Base-by-base conservation (phyloP, 2,797 vertebrate genomes). In the Spea hammondii region DNA sequence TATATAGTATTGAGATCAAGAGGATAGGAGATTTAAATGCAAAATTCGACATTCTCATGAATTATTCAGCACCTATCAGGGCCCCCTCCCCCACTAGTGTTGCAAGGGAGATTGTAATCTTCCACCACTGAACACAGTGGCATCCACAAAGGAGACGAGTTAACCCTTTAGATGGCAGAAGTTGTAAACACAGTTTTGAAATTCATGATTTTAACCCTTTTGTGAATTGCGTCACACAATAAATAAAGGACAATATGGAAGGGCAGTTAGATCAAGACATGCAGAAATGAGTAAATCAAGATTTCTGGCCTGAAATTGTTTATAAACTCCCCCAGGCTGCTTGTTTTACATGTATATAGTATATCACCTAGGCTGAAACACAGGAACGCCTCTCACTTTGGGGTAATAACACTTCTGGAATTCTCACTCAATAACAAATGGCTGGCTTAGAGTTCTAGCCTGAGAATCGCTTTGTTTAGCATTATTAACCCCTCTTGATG, bases 21-120 rank as follows among this genome's bases (percentile, higher is more conserved):
- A 90, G 89, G 89, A 90, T 90, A 88, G 89, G 87, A 90, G 87
- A 90, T 91, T 91, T 89, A 90, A 91, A 91, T 91, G 89, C 87
- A 90, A 90, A 91, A 86, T 87, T 90, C 88, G 88, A 86, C 70
- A 49, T 83, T 84, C 87, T 91, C 85, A 90, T 91, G 88, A 91
- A 91, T 91, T 90, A 91, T 85, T 87, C 90, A 91, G 75, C 4
- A 74, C 6, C 14, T n/a, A 45, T 55, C 65, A 10, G n/a, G 9
- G 32, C 53, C 80, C 80, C 79, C 80, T 48, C 60, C 74, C 69
- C 74, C 65, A 70, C 64, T 8, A 77, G 65, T 47, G 51, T 68
- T 81, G 75, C 62, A 70, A 64, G 47, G 45, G 75, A 82, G 80
- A 82, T 78, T 82, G 80, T 78, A 82, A 82, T 82, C 75, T 78